Conservation (phyloP, 2,113 vertebrate species). For the Hylia prasina region DNA sequence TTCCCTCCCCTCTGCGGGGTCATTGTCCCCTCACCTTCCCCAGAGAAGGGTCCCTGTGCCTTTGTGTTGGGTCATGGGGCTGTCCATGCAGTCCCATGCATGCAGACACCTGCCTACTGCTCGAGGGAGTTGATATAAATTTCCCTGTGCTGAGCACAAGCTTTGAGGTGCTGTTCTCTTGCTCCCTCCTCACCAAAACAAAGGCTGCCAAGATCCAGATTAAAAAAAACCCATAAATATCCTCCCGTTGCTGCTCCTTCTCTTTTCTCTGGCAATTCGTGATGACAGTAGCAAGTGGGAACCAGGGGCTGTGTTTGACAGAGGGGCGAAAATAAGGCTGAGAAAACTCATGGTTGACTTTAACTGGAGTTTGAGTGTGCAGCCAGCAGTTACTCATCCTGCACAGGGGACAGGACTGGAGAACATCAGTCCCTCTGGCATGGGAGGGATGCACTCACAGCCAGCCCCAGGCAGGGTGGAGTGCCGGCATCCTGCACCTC, state of each 20-base stretch:
- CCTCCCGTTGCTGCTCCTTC: not conserved
- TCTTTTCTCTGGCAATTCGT: not conserved
- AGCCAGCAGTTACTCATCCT: not conserved
- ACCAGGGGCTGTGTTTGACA: not conserved
- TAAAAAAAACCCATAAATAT: accelerated
- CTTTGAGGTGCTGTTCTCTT: not conserved
- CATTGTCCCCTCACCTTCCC: not conserved
- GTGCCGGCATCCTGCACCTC: not conserved
- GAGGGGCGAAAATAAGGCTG: not conserved
- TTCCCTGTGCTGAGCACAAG: not conserved
- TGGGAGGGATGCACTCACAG: not conserved
- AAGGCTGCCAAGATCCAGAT: not conserved
- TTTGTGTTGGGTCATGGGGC: accelerated
- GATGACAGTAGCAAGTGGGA: not conserved
- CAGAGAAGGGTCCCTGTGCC: not conserved
- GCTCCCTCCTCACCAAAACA: not conserved
- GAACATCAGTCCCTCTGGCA: not conserved
- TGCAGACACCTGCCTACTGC: not conserved
- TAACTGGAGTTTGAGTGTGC: not conserved
- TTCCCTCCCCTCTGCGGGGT: accelerated
- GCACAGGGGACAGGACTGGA: not conserved
- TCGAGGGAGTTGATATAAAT: not conserved
- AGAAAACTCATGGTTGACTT: not conserved
- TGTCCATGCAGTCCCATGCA: accelerated
- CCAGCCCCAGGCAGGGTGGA: not conserved